Evolutionary conservation across 2,888 invertebrate species (phyloP).

Genomic region (Saturnia pavonia): DNA sequence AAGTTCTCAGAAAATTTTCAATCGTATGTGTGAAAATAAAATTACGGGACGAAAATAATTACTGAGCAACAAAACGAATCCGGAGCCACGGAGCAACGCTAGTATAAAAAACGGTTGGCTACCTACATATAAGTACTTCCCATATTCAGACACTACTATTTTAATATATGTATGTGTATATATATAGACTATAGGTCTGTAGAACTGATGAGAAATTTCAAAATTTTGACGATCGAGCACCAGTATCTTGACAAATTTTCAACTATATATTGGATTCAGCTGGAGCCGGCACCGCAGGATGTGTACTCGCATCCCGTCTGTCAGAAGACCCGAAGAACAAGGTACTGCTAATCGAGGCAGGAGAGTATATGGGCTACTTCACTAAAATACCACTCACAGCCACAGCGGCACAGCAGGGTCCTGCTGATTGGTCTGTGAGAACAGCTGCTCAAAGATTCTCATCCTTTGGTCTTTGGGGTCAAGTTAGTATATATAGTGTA

Average conservation of each 20-base stretch:
- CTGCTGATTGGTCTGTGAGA: conserved; percentile 86
- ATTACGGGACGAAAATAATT: no score
- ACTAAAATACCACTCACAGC: conserved; percentile 85
- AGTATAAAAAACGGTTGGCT: no score
- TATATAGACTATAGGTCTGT: no score
- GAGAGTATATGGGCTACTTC: conserved; percentile 85
- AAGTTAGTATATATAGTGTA: conserved; percentile 65
- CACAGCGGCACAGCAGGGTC: conserved; percentile 85
- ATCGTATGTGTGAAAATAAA: no score
- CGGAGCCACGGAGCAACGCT: no score
- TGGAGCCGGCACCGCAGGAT: conserved; percentile 88
- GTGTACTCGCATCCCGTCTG: conserved; percentile 85
- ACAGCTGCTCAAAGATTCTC: conserved; percentile 85
- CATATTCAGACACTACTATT: no score
- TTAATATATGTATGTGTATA: no score
- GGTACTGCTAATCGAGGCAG: conserved; percentile 87
- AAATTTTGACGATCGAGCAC: no score
- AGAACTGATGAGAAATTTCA: no score
- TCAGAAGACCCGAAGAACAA: conserved; percentile 79
- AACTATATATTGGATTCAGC: conserved; percentile 63
- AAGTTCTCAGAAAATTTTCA: no score
- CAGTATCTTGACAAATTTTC: not conserved
- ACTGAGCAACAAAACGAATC: no score
- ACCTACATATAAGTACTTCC: no score
- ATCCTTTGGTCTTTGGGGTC: conserved; percentile 83